Evolutionary conservation across 2,888 invertebrate species (phyloP), one percentile per base, ranked within the genome.

Genomic region (Cantharis flavilabris): DNA sequence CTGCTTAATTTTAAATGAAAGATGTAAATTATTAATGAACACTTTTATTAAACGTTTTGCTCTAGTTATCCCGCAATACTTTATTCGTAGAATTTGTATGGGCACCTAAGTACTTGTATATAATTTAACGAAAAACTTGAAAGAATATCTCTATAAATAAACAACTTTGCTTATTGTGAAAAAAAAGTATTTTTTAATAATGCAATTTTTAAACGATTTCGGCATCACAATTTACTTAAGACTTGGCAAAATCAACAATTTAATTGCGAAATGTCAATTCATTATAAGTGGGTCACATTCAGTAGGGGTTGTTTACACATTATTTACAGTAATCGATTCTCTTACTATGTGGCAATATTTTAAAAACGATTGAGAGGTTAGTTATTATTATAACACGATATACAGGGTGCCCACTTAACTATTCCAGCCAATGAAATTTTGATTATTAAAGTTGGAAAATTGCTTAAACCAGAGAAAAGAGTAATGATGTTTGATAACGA

Each of bases 221-320:
- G n/a, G n/a, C 23, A n/a, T 11, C n/a, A 23, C 3, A 26, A 23
- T 67, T 67, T 67, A 67, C 65, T 65, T 23, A 65, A 65, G 65
- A 65, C 65, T n/a, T 67, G 65, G 23, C 13, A 18, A 67, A 67
- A 67, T 67, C 65, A 67, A 67, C 65, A 67, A 20, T 67, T 67
- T 67, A 67, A 67, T 67, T 23, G 65, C 9, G 65, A 67, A n/a
- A 67, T 67, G 65, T 67, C 65, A 67, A 67, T 67, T 67, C 65
- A 67, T 67, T 67, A 67, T 67, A 67, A 67, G 65, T 67, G 65
- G 65, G 65, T 67, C 65, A 67, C 65, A 67, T 67, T 67, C 65
- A 67, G 65, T 67, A 67, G 65, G 65, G 65, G 65, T 67, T 67
- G 65, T 67, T 67, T 67, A 67, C 65, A 67, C 65, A 67, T 67